These are phyloP conservation scores for Istiophorus platypterus DNA, from an alignment of 2,113 vertebrate genomes.

Conservation along the genomic window DNA sequence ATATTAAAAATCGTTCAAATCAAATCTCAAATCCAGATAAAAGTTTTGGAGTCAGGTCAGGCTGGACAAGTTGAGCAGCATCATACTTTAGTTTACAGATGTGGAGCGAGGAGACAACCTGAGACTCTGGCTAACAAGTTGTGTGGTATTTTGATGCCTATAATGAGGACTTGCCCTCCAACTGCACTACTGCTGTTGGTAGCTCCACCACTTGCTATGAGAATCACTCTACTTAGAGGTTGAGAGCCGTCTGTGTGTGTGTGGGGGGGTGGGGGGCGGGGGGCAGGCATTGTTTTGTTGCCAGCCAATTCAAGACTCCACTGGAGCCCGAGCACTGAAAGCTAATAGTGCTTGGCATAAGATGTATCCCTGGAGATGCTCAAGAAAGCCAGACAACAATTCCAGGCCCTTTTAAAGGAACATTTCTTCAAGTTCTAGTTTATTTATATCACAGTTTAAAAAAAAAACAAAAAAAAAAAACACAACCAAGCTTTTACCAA, in stretches of 20 bases:
- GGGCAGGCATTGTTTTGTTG: constrained; percentile 26
- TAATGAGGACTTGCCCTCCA: constrained; percentile 11
- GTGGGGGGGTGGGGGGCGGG: too few species aligned
- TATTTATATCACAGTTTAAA: too few species aligned
- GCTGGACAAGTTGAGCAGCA: not conserved
- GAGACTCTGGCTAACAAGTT: not conserved
- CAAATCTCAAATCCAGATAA: not conserved
- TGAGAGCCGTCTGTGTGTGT: constrained; percentile 24
- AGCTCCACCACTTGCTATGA: not conserved
- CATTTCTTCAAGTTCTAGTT: not conserved
- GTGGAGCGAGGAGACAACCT: not conserved
- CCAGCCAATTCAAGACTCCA: constrained; percentile 49
- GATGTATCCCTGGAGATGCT: not conserved
- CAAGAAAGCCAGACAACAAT: not conserved
- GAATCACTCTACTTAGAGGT: constrained; percentile 21
- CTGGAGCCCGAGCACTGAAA: constrained; percentile 46
- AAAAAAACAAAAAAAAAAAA: not conserved
- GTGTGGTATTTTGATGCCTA: not conserved
- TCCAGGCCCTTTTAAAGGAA: not conserved
- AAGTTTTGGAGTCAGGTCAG: not conserved
- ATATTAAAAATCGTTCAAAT: not conserved
- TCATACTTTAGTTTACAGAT: constrained; percentile 1
- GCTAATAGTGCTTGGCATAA: constrained; percentile 1
- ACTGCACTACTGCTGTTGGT: not conserved
- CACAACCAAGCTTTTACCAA: not conserved